Evolutionary conservation across 2,888 invertebrate species (phyloP).

Genomic region (Scaptomyza caliginosa): DNA sequence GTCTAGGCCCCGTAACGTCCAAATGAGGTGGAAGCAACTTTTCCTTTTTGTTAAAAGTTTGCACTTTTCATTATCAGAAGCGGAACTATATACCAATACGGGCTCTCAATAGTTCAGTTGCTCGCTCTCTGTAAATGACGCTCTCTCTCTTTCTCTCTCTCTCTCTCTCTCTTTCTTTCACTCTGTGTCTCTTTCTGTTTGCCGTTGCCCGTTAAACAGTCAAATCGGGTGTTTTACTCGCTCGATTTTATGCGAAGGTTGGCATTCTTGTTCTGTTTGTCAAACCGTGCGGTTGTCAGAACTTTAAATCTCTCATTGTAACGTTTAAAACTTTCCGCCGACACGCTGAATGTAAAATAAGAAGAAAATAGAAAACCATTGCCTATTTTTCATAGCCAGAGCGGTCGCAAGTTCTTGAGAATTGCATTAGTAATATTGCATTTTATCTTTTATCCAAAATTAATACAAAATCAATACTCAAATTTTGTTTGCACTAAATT

Average conservation of each 20-base stretch:
- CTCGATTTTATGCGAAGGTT: constrained; percentile 73
- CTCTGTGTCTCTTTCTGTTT: constrained; percentile 8
- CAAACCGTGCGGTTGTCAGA: constrained; percentile 83
- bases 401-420: constrained; percentile 55
- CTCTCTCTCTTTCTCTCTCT: constrained; percentile 6
- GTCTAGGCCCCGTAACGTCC: constrained; percentile 24
- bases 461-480: constrained; percentile 39
- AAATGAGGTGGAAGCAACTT: constrained; percentile 45
- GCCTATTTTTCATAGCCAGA: constrained; percentile 37
- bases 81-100: constrained; percentile 35
- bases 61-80: constrained; percentile 44
- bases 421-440: constrained; percentile 79
- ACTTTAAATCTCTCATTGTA: constrained; percentile 45
- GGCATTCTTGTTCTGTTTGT: constrained; percentile 84
- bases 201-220: constrained; percentile 37
- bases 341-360: constrained; percentile 23
- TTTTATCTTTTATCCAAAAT: constrained; percentile 55
- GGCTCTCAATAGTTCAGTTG: neutral
- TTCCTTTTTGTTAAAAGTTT: constrained; percentile 48
- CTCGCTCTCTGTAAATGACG: constrained; percentile 15
- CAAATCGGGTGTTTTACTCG: constrained; percentile 66
- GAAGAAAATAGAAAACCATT: constrained; percentile 19
- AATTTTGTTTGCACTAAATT: constrained; percentile 71
- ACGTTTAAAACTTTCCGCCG: constrained; percentile 37
- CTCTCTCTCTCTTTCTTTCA: constrained; percentile 4